phyloP scores from a whole-genome alignment of 2,113 vertebrate genomes.

The Marmota monax region DNA sequence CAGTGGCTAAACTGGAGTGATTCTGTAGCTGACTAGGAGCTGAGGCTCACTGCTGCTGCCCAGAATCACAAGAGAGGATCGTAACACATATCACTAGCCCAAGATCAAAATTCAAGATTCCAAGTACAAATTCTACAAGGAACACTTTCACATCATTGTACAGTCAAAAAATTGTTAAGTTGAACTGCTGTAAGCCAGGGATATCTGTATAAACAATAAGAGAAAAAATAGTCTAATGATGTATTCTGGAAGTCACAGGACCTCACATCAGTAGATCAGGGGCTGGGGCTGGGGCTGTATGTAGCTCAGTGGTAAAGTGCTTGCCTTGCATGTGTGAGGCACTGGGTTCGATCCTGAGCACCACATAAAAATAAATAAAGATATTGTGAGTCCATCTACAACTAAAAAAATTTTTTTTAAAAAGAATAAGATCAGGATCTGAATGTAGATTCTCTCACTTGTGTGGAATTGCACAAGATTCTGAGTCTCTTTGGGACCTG shows the following conservation, averaged over 20 bases:
- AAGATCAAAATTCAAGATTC: background rate
- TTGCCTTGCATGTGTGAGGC: no score
- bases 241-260: background rate
- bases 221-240: background rate
- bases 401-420: no score
- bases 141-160: background rate
- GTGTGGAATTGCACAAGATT: background rate
- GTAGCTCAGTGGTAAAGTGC: no score
- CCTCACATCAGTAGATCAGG: background rate
- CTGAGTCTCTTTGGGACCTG: background rate
- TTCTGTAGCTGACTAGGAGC: background rate
- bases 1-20: background rate
- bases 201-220: background rate
- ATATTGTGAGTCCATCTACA: no score
- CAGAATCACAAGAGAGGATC: background rate
- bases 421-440: background rate
- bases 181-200: background rate
- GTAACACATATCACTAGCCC: background rate
- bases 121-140: background rate
- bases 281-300: background rate
- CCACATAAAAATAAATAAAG: no score
- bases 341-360: no score
- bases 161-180: background rate
- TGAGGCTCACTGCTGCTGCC: background rate
- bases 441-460: background rate